These are phyloP conservation scores for Heliconius eleuchia DNA, from an alignment of 1,140 invertebrate species.

Conservation along the genomic window DNA sequence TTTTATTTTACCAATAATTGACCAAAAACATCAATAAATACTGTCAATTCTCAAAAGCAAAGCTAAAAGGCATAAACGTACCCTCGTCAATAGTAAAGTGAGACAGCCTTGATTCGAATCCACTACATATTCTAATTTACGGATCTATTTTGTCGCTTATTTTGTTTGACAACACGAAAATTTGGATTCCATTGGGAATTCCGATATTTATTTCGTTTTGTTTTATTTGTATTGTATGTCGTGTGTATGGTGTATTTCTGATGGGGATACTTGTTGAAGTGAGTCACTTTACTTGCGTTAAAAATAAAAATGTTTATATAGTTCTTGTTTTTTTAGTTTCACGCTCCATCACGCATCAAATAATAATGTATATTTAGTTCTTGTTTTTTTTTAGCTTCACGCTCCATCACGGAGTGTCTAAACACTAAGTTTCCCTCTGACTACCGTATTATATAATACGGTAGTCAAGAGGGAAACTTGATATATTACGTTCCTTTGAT, in stretches of 20 bases:
- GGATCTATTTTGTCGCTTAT: not conserved
- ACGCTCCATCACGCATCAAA: no score
- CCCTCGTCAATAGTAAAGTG: not conserved
- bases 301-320: not conserved
- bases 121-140: constrained; percentile 14
- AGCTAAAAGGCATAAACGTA: not conserved
- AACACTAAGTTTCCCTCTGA: no score
- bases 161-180: constrained; percentile 10
- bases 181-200: not conserved
- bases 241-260: not conserved
- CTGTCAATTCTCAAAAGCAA: not conserved
- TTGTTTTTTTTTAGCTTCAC: no score
- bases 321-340: no score
- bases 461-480: no score
- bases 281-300: not conserved
- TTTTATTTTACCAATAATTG: not conserved
- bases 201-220: not conserved
- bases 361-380: no score
- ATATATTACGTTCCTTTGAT: no score
- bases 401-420: no score
- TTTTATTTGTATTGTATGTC: not conserved
- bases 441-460: no score
- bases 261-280: not conserved
- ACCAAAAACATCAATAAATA: not conserved
- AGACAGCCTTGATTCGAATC: constrained; percentile 12